Percentiles rank a stretch among this genome's conserved stretches.
phyloP scores from a whole-genome alignment of 2,113 vertebrate species.

The Trogon surrucura region DNA sequence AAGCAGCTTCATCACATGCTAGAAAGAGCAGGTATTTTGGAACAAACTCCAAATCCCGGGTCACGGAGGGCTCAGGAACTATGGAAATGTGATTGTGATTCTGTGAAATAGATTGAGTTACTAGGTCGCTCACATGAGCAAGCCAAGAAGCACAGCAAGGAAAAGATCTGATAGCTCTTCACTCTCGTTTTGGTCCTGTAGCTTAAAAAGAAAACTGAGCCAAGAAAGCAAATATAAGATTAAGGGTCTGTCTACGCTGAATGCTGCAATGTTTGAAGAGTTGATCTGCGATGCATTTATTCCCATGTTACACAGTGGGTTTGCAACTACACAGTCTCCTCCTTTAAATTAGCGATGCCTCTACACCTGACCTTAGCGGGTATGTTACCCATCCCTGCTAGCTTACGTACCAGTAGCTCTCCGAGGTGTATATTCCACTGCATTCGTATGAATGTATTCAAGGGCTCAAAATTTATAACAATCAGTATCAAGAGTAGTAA shows the following conservation, averaged over 20 bases:
- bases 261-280: neutral
- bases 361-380: neutral
- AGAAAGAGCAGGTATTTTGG: neutral
- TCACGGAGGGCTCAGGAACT: neutral
- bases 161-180: neutral
- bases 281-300: neutral
- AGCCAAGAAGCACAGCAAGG: neutral
- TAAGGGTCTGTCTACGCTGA: neutral
- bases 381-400: neutral
- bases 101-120: neutral
- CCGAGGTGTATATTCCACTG: neutral
- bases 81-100: neutral
- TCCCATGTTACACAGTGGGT: neutral
- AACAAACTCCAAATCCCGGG: neutral
- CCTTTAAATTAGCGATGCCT: neutral
- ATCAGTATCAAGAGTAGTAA: neutral
- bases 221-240: neutral
- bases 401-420: neutral
- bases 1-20: neutral
- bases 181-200: neutral
- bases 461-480: neutral
- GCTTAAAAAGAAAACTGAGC: neutral
- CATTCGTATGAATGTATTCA: neutral
- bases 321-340: neutral
- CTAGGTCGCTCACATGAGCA: neutral